Base-by-base conservation (phyloP, 2,888 invertebrate species). In the Apeira syringaria region DNA sequence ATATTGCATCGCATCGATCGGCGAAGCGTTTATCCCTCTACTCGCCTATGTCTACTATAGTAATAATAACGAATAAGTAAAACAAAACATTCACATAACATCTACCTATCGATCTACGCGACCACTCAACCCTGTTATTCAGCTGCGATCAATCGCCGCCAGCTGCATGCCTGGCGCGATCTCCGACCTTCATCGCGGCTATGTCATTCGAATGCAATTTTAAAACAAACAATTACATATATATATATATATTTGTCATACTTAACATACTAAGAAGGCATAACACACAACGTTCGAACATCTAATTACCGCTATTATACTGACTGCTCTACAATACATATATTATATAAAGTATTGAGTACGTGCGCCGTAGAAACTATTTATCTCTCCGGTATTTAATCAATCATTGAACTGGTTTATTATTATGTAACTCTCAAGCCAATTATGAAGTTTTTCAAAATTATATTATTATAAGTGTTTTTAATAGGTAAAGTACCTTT, bases 81-180 rank as follows among this genome's bases (percentile, higher is more conserved):
- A 55, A 48, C 64, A 62, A 59, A 59, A 61, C 61, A 65, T 80
- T 66, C 68, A 81, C 84, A 84, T 84, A 86, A 85, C 85, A 86
- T 85, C 87, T 87, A 86, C 86, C 86, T 86, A 75, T 72, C 72
- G 65, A 74, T 79, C 82, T 81, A 81, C 81, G 63, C 64, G 59
- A 63, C 68, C 56, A 50, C 60, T 59, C 59, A 59, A 60, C 59
- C 60, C 61, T 46, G 58, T 64, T 63, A 62, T 56, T 7, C 9
- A 5, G 4, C 30, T 6, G 17, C n/a, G 24, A 7, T 13, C 10
- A 1, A 9, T 3, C 30, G 28, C 31, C 20, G 32, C 25, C 31
- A 17, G 22, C 25, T 57, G 32, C 56, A 56, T 55, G 39, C 20
- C 25, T 25, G 58, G 32, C 15, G 61, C 61, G 47, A 54, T 57